Conservation (phyloP, 2,888 invertebrate genomes). For the Caenorhabditis parvicauda region DNA sequence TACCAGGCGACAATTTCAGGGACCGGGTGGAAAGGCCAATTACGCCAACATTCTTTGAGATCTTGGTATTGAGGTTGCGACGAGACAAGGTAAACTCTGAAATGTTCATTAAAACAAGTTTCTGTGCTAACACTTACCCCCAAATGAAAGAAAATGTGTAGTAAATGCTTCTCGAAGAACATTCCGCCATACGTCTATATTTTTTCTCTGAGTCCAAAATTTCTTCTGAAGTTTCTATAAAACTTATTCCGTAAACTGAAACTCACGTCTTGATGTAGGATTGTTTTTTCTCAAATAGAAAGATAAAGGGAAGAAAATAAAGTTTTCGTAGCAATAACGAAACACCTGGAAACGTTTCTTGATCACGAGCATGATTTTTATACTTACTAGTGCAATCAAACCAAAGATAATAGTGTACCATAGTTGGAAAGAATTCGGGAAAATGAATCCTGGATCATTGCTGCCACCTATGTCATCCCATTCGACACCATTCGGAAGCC, state of each 20-base stretch:
- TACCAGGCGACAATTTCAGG: conserved; percentile 80
- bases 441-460: conserved; percentile 23
- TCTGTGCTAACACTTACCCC: conserved; percentile 29
- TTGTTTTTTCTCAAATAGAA: conserved; percentile 25
- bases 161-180: conserved; percentile 53
- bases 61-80: conserved; percentile 47
- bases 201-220: conserved; percentile 35
- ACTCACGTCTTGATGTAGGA: conserved; percentile 19
- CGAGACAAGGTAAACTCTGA: conserved; percentile 41
- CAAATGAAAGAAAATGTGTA: conserved; percentile 42
- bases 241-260: background rate
- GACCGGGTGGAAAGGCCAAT: conserved; percentile 67
- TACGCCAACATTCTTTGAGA: conserved; percentile 54
- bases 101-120: conserved; percentile 4
- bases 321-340: conserved; percentile 25
- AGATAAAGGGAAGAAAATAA: conserved; percentile 22
- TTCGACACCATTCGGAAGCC: conserved; percentile 54
- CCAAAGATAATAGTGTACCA: conserved; percentile 39
- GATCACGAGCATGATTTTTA: background rate
- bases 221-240: conserved; percentile 23
- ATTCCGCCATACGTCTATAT: conserved; percentile 60
- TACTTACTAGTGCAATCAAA: conserved; percentile 28
- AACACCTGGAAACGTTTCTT: conserved; percentile 10
- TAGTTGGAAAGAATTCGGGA: conserved; percentile 45
- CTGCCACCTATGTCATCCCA: conserved; percentile 50